Evolutionary conservation across 2,113 vertebrate genomes (phyloP).

Genomic region (Eudorcas thomsonii): DNA sequence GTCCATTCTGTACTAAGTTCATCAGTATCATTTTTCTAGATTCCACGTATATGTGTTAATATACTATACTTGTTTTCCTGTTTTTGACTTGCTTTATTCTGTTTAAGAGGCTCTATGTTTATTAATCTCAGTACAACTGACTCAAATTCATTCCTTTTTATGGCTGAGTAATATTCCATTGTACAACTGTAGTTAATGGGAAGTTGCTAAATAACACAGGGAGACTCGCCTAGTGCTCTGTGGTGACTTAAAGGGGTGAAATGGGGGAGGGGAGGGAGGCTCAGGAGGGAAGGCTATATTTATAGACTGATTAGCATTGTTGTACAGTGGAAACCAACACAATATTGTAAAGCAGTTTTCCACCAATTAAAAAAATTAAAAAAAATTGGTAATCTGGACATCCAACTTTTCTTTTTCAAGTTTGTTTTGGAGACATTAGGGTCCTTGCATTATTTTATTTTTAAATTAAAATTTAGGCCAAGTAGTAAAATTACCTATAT

Average conservation of each 20-base stretch:
- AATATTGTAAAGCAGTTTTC: neutral
- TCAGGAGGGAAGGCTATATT: neutral
- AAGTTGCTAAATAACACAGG: neutral
- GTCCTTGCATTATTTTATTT: neutral
- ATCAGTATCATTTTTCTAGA: neutral
- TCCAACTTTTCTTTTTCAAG: neutral
- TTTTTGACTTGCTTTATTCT: neutral
- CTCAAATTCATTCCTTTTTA: neutral
- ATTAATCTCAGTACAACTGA: neutral
- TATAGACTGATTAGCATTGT: neutral
- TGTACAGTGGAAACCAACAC: neutral
- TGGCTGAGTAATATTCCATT: neutral
- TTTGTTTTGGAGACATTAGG: neutral
- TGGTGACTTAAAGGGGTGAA: neutral
- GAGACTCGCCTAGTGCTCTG: neutral
- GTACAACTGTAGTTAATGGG: neutral
- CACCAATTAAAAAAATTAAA: neutral
- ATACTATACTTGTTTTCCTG: neutral
- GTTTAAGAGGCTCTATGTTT: neutral
- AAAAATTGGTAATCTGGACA: neutral
- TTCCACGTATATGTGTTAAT: neutral
- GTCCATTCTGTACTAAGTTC: neutral
- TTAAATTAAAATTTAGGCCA: conserved; percentile 20
- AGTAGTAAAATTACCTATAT: neutral
- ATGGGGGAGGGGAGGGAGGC: neutral